A percentile compares a stretch with the other conserved stretches of the same genome.
Conservation (phyloP, 2,888 invertebrate species). For the Phortica magna region DNA sequence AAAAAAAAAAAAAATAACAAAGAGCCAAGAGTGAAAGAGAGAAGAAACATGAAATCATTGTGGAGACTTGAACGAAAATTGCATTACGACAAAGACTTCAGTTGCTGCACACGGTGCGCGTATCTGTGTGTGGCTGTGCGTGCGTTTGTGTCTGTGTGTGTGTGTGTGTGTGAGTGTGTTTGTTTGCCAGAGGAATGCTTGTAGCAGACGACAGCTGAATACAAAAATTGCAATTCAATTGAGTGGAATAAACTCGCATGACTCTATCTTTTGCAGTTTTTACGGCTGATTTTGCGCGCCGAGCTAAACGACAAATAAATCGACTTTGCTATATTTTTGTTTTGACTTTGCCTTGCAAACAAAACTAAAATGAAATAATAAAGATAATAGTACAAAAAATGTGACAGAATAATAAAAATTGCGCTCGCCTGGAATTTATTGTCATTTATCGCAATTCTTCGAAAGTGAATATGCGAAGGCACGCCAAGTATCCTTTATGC, state of each 20-base stretch:
- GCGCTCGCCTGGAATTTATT: not conserved
- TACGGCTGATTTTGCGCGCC: conserved; percentile 12
- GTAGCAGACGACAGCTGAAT: conserved; percentile 6
- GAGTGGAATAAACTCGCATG: conserved; percentile 65
- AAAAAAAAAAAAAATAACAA: not conserved
- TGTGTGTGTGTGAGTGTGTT: not conserved
- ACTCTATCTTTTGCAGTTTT: conserved; percentile 32
- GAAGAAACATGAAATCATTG: not conserved
- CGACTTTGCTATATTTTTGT: not conserved
- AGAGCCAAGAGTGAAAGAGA: not conserved
- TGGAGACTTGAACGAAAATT: not conserved
- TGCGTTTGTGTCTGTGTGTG: not conserved
- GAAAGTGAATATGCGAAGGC: not conserved
- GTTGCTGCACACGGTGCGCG: not conserved
- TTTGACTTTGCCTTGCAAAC: not conserved
- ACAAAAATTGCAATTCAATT: conserved; percentile 63
- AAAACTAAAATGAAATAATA: not conserved
- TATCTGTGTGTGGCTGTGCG: not conserved
- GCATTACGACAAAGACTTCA: not conserved
- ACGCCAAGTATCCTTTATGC: not conserved
- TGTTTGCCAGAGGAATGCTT: not conserved
- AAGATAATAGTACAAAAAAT: not conserved
- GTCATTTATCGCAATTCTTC: not conserved
- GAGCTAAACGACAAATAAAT: not conserved
- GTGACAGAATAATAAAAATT: conserved; percentile 10